Percentiles rank a stretch among this genome's conserved stretches.
Conservation (phyloP, 1,140 invertebrate genomes). For the Drosophila bocqueti region DNA sequence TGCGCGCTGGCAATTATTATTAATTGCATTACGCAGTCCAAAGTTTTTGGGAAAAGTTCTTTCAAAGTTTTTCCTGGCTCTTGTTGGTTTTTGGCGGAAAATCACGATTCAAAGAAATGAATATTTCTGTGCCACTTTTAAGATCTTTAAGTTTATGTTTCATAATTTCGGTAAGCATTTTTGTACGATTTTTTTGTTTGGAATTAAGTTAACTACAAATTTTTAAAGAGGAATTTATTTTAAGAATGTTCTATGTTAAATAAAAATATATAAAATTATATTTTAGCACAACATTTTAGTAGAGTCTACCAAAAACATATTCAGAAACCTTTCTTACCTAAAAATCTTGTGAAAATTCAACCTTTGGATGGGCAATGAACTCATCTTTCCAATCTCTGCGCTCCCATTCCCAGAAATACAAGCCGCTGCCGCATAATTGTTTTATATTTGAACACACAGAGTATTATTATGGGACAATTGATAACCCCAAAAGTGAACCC, state of each 20-base stretch:
- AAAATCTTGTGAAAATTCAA: not conserved
- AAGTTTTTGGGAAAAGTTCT: slow-evolving; percentile 4
- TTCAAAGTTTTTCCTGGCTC: not conserved
- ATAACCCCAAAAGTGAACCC: slow-evolving; percentile 36
- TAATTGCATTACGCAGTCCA: slow-evolving; percentile 19
- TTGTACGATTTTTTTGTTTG: not conserved
- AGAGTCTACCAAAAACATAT: not conserved
- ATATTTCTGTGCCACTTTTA: no score
- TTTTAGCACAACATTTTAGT: not conserved
- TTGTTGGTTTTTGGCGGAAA: not conserved
- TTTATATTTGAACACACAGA: slow-evolving; percentile 16
- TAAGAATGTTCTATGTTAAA: not conserved
- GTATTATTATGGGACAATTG: slow-evolving; percentile 20
- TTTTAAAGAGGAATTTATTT: not conserved
- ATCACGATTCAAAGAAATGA: slow-evolving; percentile 3
- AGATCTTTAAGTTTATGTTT: not conserved
- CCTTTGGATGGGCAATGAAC: slow-evolving; percentile 25
- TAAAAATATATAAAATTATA: not conserved
- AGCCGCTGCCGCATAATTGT: slow-evolving; percentile 19
- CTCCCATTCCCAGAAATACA: slow-evolving; percentile 4
- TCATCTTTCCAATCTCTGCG: slow-evolving; percentile 5
- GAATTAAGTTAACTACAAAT: not conserved
- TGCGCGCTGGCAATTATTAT: slow-evolving; percentile 6
- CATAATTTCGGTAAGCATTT: not conserved
- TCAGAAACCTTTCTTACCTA: not conserved